Conservation (phyloP, 1,140 invertebrate species). For the Cyclina sinensis region DNA sequence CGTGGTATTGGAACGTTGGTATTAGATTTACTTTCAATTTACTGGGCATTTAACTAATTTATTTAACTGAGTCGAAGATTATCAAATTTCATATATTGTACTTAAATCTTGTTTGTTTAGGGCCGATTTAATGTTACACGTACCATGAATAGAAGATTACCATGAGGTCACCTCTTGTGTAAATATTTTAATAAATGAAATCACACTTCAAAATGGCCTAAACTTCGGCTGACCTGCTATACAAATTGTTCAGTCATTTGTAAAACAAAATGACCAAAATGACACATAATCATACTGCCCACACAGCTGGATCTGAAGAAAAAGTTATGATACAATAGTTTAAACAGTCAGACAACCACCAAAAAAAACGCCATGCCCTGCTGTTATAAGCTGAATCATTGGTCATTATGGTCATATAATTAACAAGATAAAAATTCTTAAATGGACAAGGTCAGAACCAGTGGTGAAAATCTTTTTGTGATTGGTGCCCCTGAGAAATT, state of each 20-base stretch:
- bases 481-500: background rate
- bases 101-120: slow-evolving; percentile 43
- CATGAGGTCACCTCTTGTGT: slow-evolving; percentile 43
- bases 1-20: background rate
- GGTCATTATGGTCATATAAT: background rate
- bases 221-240: background rate
- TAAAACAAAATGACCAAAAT: background rate
- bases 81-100: slow-evolving; percentile 38
- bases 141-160: slow-evolving; percentile 2
- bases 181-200: slow-evolving; percentile 52
- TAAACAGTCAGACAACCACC: background rate
- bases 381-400: background rate
- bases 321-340: slow-evolving; percentile 20
- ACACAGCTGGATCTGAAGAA: background rate
- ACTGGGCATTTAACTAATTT: slow-evolving; percentile 49
- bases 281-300: background rate
- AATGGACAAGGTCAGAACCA: background rate
- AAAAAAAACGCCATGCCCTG: background rate
- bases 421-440: background rate
- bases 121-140: slow-evolving; percentile 29
- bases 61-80: slow-evolving; percentile 4
- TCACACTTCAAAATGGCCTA: slow-evolving; percentile 22
- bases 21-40: slow-evolving; percentile 29
- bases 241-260: background rate
- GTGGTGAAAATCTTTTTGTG: background rate